Percentiles rank a stretch among this genome's conserved stretches.
phyloP scores from a whole-genome alignment of 2,113 vertebrate species.

The Pseudopipra pipra region DNA sequence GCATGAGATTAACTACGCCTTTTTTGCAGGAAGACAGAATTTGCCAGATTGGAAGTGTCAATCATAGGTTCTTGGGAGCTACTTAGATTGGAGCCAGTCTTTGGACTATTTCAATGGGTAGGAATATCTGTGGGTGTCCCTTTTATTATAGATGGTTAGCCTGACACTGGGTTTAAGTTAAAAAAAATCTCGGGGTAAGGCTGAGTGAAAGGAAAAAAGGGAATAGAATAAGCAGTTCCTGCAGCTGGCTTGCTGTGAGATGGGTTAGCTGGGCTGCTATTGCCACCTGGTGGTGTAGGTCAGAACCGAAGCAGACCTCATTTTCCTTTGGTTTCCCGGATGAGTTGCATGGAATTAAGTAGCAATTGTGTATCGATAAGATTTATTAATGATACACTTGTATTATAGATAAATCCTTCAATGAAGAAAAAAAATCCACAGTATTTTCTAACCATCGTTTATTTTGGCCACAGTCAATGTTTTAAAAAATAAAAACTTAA shows the following conservation, averaged over 20 bases:
- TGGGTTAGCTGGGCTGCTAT: conserved; percentile 7
- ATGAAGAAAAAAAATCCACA: background rate
- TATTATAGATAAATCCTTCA: background rate
- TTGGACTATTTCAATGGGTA: background rate
- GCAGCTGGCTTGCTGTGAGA: rapidly evolving
- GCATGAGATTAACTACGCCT: background rate
- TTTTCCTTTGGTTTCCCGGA: background rate
- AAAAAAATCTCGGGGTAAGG: background rate
- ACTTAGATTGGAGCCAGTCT: background rate
- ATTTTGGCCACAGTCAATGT: background rate
- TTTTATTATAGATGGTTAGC: background rate
- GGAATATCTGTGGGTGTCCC: background rate
- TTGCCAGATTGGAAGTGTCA: background rate
- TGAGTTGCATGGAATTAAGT: background rate
- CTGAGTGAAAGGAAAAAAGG: background rate
- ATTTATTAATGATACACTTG: background rate
- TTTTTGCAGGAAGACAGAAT: rapidly evolving
- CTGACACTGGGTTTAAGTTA: background rate
- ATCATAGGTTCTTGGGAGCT: background rate
- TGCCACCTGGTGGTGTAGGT: conserved; percentile 66
- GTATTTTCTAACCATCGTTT: background rate
- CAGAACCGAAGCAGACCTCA: background rate
- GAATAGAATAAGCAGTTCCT: background rate
- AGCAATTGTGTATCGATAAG: background rate
- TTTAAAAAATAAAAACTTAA: background rate